Evolutionary conservation across 23 tunicate genomes (phyloP), one percentile per base, ranked within the genome.

Genomic region (Corella eumyota): DNA sequence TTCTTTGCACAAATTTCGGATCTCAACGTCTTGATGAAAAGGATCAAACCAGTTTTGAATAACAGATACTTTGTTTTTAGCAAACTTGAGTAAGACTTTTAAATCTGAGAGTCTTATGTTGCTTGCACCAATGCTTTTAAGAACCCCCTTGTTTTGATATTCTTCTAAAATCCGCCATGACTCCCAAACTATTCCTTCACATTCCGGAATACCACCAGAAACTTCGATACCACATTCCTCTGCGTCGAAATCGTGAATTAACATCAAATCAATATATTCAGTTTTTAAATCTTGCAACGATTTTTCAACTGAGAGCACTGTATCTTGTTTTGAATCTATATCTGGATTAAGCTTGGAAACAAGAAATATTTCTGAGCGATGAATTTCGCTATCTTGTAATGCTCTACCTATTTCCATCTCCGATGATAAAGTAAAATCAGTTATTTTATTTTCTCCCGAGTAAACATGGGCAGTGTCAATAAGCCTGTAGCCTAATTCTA

Each of bases 1-100:
- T 15, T 79, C 71, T 3, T 6, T 22, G 60, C 90, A 79, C 0
- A 34, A 40, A 3, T 63, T 36, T 24, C 90, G 50, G 9, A 79
- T 36, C 35, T 64, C 60, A 11, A 34, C 30, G 31, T 79, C 90
- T 53, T 71, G 90, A 30, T 64, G 90, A 7, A 70, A 34, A 6
- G 70, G 72, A 62, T 79, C 90, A 44, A 79, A 79, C 90, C 90
- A 79, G 60, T 79, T 64, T 34, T 79, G 77, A 3, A 79, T 78
- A 7, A 71, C 72, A 19, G 71, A 61, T 3, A 79, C 57, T 4
- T 35, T 21, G 2, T 25, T 64, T 20, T 57, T 67, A 36, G 66
- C 50, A 21, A 55, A n/a, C 11, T 61, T 28, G 0, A 64, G 20
- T 1, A 79, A 33, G 22, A 15, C 15, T 5, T 45, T 25, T 6